These are phyloP conservation scores for Squalus acanthias DNA, from an alignment of 2,797 vertebrate species.

Conservation along the genomic window DNA sequence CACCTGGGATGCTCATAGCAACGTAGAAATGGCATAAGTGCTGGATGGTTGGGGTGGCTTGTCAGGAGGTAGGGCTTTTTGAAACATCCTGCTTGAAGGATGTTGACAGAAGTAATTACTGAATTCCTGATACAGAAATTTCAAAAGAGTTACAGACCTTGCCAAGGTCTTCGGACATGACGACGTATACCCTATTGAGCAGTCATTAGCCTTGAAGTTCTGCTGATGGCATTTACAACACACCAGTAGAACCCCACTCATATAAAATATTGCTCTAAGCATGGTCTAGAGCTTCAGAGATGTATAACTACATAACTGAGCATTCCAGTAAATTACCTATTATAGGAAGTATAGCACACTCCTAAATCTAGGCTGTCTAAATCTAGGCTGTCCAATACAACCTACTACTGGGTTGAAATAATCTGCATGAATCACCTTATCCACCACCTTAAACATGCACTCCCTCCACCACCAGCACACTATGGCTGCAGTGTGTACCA, in stretches of 20 bases:
- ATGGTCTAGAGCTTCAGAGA: not conserved
- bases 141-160: not conserved
- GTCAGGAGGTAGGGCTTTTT: not conserved
- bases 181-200: not conserved
- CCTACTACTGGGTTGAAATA: not conserved
- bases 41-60: not conserved
- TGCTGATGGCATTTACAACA: not conserved
- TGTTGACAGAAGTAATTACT: not conserved
- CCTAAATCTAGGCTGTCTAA: not conserved
- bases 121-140: not conserved
- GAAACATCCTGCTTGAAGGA: not conserved
- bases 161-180: too few species aligned
- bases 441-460: too few species aligned
- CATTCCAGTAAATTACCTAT: not conserved
- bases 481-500: too few species aligned
- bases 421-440: not conserved
- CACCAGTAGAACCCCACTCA: not conserved
- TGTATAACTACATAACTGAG: not conserved
- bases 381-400: not conserved
- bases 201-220: not conserved
- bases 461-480: too few species aligned
- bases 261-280: not conserved
- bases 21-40: not conserved
- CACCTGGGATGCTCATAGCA: not conserved
- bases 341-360: not conserved